phyloP scores from a whole-genome alignment of 2,797 vertebrate species.

The Crenuchus spilurus region DNA sequence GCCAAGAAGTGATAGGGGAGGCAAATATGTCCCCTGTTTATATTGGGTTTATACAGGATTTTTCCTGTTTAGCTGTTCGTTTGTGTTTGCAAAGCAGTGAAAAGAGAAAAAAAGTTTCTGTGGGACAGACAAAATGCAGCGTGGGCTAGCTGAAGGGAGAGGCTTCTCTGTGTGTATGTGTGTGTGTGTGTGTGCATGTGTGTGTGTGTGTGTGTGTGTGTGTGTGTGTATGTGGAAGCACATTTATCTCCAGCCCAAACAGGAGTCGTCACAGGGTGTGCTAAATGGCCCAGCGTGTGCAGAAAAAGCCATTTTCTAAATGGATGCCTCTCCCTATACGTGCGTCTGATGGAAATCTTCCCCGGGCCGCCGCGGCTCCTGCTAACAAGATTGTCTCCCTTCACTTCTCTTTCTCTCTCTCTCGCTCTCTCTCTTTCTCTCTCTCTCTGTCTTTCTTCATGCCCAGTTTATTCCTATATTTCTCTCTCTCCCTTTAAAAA shows the following conservation, averaged over 20 bases:
- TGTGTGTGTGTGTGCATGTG: constrained; percentile 46
- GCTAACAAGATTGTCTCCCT: constrained; percentile 81
- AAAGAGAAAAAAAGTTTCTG: neutral
- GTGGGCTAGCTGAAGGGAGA: constrained; percentile 5
- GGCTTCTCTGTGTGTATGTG: constrained; percentile 34
- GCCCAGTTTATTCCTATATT: constrained; percentile 73
- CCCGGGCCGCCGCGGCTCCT: constrained; percentile 73
- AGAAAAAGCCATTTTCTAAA: constrained; percentile 86
- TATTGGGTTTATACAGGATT: neutral
- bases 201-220: constrained; percentile 39
- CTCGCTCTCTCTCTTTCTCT: neutral
- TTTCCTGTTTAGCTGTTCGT: constrained; percentile 22
- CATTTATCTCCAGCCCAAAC: constrained; percentile 81
- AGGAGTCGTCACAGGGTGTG: constrained; percentile 80
- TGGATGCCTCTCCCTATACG: constrained; percentile 82
- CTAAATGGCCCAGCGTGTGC: constrained; percentile 85
- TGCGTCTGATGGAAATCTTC: constrained; percentile 83
- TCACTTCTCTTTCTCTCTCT: constrained; percentile 45
- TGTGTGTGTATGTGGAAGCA: constrained; percentile 50
- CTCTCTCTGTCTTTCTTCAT: constrained; percentile 49
- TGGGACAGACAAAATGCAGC: constrained; percentile 22
- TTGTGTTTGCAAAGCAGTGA: constrained; percentile 11
- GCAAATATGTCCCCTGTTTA: constrained; percentile 12
- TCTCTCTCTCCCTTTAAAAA: constrained; percentile 23
- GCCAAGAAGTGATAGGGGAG: constrained; percentile 26